These are phyloP conservation scores for Jordanella pulchra DNA, from an alignment of 2,797 vertebrate species.

Conservation along the genomic window DNA sequence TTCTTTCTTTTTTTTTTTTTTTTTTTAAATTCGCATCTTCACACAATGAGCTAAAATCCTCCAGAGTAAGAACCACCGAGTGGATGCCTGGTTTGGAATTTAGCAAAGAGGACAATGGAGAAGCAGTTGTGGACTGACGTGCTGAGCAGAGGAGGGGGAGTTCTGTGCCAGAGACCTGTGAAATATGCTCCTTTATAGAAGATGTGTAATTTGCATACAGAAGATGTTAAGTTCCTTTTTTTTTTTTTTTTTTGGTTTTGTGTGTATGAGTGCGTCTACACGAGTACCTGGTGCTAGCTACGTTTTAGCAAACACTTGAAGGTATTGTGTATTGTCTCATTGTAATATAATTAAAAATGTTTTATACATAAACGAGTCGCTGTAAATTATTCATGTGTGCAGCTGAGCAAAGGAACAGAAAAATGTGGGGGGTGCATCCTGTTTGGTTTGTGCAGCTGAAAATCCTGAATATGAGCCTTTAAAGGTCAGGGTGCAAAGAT, in stretches of 20 bases:
- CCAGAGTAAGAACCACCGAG: not conserved
- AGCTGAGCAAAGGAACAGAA: slow-evolving; percentile 36
- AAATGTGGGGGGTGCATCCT: slow-evolving; percentile 50
- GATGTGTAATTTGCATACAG: slow-evolving; percentile 77
- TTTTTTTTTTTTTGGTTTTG: slow-evolving; percentile 62
- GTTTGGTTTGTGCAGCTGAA: slow-evolving; percentile 61
- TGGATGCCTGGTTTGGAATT: slow-evolving; percentile 22
- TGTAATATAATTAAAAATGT: slow-evolving; percentile 93
- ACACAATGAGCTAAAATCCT: not conserved
- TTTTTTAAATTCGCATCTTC: slow-evolving; percentile 22
- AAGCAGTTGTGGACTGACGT: slow-evolving; percentile 36
- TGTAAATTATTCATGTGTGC: not conserved
- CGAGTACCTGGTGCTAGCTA: slow-evolving; percentile 80
- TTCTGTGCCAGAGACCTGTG: slow-evolving; percentile 86
- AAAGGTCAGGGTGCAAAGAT: slow-evolving; percentile 44
- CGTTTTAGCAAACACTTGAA: slow-evolving; percentile 77
- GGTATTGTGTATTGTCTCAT: slow-evolving; percentile 85
- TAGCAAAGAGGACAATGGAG: slow-evolving; percentile 28
- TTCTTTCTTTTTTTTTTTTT: slow-evolving; percentile 28
- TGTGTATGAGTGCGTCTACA: slow-evolving; percentile 65
- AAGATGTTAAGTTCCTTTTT: slow-evolving; percentile 76
- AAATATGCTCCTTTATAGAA: slow-evolving; percentile 78
- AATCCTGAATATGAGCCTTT: slow-evolving; percentile 23
- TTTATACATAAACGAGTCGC: slow-evolving; percentile 81
- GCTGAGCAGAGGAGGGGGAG: slow-evolving; percentile 70